Evolutionary conservation across 2,113 vertebrate genomes (phyloP).

Genomic region (Pseudorhombus dupliciocellatus): DNA sequence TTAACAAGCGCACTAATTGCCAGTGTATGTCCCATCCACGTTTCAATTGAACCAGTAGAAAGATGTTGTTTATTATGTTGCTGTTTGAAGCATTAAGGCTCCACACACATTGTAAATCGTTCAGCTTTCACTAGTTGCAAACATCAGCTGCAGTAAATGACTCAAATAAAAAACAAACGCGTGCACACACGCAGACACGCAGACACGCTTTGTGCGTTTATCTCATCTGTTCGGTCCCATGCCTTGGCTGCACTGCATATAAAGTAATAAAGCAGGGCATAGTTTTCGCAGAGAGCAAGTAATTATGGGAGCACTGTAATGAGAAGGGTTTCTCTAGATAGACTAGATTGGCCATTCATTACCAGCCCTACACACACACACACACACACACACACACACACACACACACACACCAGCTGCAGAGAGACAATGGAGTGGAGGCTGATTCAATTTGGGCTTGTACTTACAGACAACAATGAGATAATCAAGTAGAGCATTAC

Average conservation of each 20-base stretch:
- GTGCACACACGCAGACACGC: neutral
- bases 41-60: neutral
- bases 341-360: slow-evolving; percentile 99
- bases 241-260: slow-evolving; percentile 41
- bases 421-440: slow-evolving; percentile 78
- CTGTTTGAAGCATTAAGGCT: neutral
- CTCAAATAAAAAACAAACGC: slow-evolving; percentile 48
- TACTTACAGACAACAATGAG: slow-evolving; percentile 99
- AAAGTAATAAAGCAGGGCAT: slow-evolving; percentile 69
- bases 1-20: neutral
- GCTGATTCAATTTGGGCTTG: slow-evolving; percentile 99
- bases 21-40: neutral
- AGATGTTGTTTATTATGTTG: neutral
- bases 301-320: slow-evolving; percentile 91
- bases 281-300: slow-evolving; percentile 70
- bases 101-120: slow-evolving; percentile 23
- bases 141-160: slow-evolving; percentile 56
- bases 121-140: slow-evolving; percentile 18
- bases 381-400: slow-evolving; percentile 87
- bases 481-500: slow-evolving; percentile 97
- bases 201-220: slow-evolving; percentile 31
- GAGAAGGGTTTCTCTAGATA: slow-evolving; percentile 95
- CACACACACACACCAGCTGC: slow-evolving; percentile 83
- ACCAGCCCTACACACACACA: slow-evolving; percentile 88
- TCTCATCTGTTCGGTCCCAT: slow-evolving; percentile 42